phyloP scores from a whole-genome alignment of 2,888 invertebrate species.

The Nineta flava region DNA sequence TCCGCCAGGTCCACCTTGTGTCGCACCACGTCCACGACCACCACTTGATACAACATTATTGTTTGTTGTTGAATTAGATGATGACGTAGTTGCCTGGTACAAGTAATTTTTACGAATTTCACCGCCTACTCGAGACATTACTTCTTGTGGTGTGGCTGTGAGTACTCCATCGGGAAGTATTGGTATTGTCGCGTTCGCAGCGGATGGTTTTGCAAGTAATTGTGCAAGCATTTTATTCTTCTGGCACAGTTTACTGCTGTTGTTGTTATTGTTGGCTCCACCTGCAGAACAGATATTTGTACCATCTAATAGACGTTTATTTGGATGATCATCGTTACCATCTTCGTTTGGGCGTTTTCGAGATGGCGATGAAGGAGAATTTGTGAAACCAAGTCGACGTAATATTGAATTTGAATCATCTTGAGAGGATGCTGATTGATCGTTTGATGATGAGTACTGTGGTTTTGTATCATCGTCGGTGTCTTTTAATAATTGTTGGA shows the following conservation, averaged over 20 bases:
- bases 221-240: conserved; percentile 76
- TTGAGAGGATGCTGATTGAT: conserved; percentile 20
- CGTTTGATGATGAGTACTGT: neutral
- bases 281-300: conserved; percentile 25
- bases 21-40: conserved; percentile 5
- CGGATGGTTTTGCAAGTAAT: conserved; percentile 59
- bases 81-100: conserved; percentile 10
- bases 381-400: conserved; percentile 37
- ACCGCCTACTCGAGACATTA: conserved; percentile 29
- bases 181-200: conserved; percentile 41
- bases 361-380: conserved; percentile 37
- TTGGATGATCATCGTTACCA: conserved; percentile 31
- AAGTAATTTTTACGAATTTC: conserved; percentile 1
- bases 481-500: conserved; percentile 42
- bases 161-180: conserved; percentile 46
- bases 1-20: conserved; percentile 14
- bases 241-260: conserved; percentile 55
- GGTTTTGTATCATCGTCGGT: conserved; percentile 30
- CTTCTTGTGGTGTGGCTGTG: conserved; percentile 55
- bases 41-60: conserved; percentile 5
- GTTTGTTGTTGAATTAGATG: conserved; percentile 10
- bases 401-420: conserved; percentile 32
- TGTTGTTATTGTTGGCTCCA: too few species aligned
- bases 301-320: conserved; percentile 30
- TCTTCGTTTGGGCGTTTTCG: conserved; percentile 49